Conservation (phyloP, 1,140 invertebrate genomes). For the Hylaeus anthracinus region DNA sequence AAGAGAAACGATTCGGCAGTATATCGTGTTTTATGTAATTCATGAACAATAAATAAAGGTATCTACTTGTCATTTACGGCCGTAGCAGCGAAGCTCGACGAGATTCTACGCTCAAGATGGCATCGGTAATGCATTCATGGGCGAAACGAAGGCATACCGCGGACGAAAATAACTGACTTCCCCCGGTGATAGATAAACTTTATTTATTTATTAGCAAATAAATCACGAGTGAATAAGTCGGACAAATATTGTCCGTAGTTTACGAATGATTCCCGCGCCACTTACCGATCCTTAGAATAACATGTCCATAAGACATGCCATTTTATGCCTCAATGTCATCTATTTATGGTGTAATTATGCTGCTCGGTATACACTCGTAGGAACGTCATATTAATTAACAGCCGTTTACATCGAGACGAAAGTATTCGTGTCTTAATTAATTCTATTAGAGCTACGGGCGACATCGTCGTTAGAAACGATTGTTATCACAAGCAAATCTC, state of each 20-base stretch:
- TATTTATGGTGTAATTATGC: neutral
- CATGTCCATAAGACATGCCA: neutral
- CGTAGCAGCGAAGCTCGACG: constrained; percentile 6
- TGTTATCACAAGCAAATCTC: no score
- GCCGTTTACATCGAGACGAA: neutral
- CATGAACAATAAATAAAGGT: constrained; percentile 40
- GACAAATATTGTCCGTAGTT: neutral
- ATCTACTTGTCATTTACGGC: constrained; percentile 29
- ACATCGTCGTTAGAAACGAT: no score
- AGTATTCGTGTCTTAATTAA: neutral
- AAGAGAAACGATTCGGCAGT: constrained; percentile 3
- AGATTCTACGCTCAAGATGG: constrained; percentile 9
- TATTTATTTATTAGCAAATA: constrained; percentile 20
- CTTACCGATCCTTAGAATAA: neutral
- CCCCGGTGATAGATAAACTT: constrained; percentile 4
- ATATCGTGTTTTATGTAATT: constrained; percentile 25
- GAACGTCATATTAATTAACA: constrained; percentile 11
- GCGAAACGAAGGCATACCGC: neutral
- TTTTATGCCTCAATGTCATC: neutral
- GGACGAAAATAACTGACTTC: constrained; percentile 14
- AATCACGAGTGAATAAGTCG: neutral
- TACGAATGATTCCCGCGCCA: neutral
- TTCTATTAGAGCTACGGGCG: no score
- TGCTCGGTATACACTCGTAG: neutral
- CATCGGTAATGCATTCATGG: neutral